These are phyloP conservation scores for Eueides isabella DNA, from an alignment of 1,140 invertebrate species.

Conservation along the genomic window DNA sequence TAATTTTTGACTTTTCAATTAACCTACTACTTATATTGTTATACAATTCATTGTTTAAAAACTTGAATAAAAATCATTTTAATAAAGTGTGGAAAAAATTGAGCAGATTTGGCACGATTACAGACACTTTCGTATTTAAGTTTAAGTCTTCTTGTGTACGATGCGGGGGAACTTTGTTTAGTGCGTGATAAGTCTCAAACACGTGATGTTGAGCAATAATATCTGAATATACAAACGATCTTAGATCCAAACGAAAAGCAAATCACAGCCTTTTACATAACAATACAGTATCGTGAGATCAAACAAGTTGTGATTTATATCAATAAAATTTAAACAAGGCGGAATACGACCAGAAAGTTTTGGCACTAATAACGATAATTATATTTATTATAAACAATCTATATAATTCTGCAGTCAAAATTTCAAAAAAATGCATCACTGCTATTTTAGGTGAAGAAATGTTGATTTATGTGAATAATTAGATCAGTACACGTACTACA, in stretches of 20 bases:
- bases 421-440: conserved; percentile 1
- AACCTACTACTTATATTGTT: conserved; percentile 25
- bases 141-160: conserved; percentile 37
- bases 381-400: neutral
- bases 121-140: conserved; percentile 32
- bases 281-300: conserved; percentile 37
- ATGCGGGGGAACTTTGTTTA: conserved; percentile 10
- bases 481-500: conserved; percentile 63
- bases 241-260: conserved; percentile 68
- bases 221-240: conserved; percentile 52
- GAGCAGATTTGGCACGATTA: conserved; percentile 60
- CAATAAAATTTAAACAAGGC: conserved; percentile 22
- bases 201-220: conserved; percentile 34
- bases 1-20: conserved; percentile 36
- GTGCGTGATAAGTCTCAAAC: conserved; percentile 14
- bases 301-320: conserved; percentile 14
- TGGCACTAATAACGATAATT: conserved; percentile 9
- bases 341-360: conserved; percentile 19
- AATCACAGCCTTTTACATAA: conserved; percentile 76
- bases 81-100: conserved; percentile 55
- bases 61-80: conserved; percentile 39
- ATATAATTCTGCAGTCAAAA: neutral
- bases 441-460: conserved; percentile 8
- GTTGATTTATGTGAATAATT: conserved; percentile 36
- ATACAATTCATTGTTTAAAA: conserved; percentile 30